Base-by-base conservation (phyloP, 2,113 vertebrate genomes). In the Balaenoptera acutorostrata region DNA sequence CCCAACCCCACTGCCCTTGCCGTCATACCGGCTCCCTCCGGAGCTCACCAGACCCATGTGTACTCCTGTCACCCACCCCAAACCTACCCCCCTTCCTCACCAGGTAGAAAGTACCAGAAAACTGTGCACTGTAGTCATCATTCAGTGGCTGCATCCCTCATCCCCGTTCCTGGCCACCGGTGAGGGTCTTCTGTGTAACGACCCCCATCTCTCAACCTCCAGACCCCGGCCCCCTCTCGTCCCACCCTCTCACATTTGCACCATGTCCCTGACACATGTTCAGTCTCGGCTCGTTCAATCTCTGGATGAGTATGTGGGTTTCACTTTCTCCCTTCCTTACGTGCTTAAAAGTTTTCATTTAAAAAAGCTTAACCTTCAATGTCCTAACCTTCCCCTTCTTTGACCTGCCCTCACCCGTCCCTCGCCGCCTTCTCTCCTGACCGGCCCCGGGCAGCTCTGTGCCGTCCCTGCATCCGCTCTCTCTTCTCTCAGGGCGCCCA, bases 21-120 rank as follows among this genome's bases (percentile, higher is more conserved):
- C 15, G 27, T 33, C 5, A n/a, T 49, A 96, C n/a, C 12, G 94
- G 25, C 92, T 95, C 31, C 52, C 36, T 91, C 27, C 33, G 9
- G 64, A 94, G 39, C 87, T 95, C 23, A 44, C 6, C 23, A 92
- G 52, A 82, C 11, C 41, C 20, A 3, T 25, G n/a, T 27, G 41
- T 18, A 81, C 36, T 88, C 77, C 21, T 77, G 68, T 41, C 69
- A 92, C 46, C 12, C 57, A 63, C 27, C 36, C 59, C 29, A 61
- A 94, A 52, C 20, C 66, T 10, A 39, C 8, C n/a, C 15, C 36
- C n/a, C 2, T 93, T 85, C 57, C 63, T 87, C 31, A 88, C 55
- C 12, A 94, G 21, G 61, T 33, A 83, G 25, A 83, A 93, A 95
- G 31, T 68, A 88, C 63, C 20, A 71, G 69, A 95, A 97, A 96